Evolutionary conservation across 2,113 vertebrate genomes (phyloP).

Genomic region (Noctilio leporinus): DNA sequence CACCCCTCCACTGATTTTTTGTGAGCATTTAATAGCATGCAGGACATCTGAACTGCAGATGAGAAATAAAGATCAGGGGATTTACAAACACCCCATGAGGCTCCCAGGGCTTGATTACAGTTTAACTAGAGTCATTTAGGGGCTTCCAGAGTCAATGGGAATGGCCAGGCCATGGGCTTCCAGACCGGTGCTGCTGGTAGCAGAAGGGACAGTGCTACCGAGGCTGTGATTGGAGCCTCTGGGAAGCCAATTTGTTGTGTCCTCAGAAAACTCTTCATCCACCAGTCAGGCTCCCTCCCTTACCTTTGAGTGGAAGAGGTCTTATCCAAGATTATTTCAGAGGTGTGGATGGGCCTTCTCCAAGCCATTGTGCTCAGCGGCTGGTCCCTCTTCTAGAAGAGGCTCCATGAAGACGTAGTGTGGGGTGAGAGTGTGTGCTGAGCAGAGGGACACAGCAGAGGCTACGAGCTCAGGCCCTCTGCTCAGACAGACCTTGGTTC

Average conservation of each 20-base stretch:
- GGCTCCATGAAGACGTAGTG: neutral
- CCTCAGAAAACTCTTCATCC: neutral
- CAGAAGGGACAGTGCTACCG: neutral
- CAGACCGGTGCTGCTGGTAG: neutral
- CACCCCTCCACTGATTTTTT: neutral
- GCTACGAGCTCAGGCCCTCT: neutral
- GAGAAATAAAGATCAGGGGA: slow-evolving; percentile 32
- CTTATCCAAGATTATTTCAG: neutral
- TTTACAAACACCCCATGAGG: neutral
- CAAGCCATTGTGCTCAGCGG: neutral
- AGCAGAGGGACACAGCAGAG: neutral
- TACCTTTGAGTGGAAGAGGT: neutral
- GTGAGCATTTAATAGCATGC: slow-evolving; percentile 28
- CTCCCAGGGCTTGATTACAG: neutral
- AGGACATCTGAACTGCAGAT: slow-evolving; percentile 31
- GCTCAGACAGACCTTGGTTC: neutral
- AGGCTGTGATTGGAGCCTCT: neutral
- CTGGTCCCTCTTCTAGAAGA: neutral
- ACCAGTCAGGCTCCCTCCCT: neutral
- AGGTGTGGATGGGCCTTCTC: neutral
- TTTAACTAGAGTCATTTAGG: neutral
- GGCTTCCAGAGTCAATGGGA: neutral
- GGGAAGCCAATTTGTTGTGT: neutral
- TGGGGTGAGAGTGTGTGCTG: neutral
- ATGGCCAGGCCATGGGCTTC: neutral